Evolutionary conservation across 2,888 invertebrate genomes (phyloP).

Genomic region (Galerucella nymphaeae): DNA sequence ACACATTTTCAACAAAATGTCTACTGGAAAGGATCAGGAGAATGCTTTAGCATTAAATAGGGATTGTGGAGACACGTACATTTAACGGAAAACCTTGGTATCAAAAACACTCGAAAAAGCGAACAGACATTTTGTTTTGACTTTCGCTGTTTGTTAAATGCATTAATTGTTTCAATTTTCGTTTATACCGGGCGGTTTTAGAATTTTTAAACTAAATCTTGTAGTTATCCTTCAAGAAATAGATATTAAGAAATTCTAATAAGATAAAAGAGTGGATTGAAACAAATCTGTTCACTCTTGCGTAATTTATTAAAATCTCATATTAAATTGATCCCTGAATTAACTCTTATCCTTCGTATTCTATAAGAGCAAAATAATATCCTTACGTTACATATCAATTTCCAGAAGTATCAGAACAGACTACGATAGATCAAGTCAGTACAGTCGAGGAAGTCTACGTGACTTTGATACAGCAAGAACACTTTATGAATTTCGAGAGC

Average conservation of each 20-base stretch:
- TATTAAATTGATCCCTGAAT: no score
- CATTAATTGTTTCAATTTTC: no score
- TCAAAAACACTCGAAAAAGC: neutral
- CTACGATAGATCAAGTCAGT: constrained; percentile 57
- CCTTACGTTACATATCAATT: constrained; percentile 15
- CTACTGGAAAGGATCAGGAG: neutral
- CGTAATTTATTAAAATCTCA: no score
- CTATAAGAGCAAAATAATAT: neutral
- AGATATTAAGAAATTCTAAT: no score
- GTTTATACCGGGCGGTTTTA: no score
- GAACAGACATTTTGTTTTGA: neutral
- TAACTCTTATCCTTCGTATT: neutral
- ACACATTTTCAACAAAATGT: constrained; percentile 11
- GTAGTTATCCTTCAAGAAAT: no score
- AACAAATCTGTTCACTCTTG: no score
- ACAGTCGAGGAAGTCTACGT: constrained; percentile 55
- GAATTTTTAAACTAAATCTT: no score
- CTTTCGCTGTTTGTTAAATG: no score
- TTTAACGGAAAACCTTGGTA: no score
- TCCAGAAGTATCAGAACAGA: constrained; percentile 56
- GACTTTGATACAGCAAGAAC: constrained; percentile 55
- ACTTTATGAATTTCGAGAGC: constrained; percentile 67
- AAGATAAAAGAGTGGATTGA: no score
- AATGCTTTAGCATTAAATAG: constrained; percentile 1
- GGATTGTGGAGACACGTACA: neutral